A percentile compares a stretch with the other conserved stretches of the same genome.
Conservation (phyloP, 2,797 vertebrate genomes). For the Chloroceryle amazona region DNA sequence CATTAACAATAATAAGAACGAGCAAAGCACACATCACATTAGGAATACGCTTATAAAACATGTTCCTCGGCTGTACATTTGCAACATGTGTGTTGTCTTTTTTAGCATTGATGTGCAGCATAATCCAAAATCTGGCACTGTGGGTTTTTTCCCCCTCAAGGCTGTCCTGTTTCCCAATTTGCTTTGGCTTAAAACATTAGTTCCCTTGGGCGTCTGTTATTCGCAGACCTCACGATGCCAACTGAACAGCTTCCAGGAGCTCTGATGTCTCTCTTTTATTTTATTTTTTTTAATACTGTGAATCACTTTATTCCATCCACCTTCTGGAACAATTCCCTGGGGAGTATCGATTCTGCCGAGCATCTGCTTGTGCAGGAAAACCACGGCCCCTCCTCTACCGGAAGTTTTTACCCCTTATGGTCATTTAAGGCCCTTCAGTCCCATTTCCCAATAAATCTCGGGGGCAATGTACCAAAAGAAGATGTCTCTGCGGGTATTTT, state of each 20-base stretch:
- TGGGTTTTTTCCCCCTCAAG: constrained; percentile 26
- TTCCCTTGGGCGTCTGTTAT: constrained; percentile 69
- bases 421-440: not conserved
- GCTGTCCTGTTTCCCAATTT: constrained; percentile 73
- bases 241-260: constrained; percentile 68
- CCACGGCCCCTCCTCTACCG: not conserved
- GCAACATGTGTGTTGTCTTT: constrained; percentile 46
- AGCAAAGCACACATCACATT: not conserved
- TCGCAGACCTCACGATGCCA: constrained; percentile 65
- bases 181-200: constrained; percentile 75
- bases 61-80: not conserved
- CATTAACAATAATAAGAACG: not conserved
- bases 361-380: constrained; percentile 36
- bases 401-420: not conserved
- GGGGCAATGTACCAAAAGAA: not conserved
- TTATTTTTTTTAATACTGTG: constrained; percentile 67
- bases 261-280: constrained; percentile 67
- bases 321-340: constrained; percentile 62
- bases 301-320: constrained; percentile 65
- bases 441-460: not conserved
- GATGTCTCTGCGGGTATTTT: not conserved
- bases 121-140: constrained; percentile 58
- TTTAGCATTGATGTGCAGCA: constrained; percentile 50
- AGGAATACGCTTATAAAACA: not conserved
- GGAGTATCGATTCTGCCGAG: constrained; percentile 19